These are phyloP conservation scores for Argyra leucocephala DNA, from an alignment of 2,888 invertebrate genomes.

Conservation along the genomic window DNA sequence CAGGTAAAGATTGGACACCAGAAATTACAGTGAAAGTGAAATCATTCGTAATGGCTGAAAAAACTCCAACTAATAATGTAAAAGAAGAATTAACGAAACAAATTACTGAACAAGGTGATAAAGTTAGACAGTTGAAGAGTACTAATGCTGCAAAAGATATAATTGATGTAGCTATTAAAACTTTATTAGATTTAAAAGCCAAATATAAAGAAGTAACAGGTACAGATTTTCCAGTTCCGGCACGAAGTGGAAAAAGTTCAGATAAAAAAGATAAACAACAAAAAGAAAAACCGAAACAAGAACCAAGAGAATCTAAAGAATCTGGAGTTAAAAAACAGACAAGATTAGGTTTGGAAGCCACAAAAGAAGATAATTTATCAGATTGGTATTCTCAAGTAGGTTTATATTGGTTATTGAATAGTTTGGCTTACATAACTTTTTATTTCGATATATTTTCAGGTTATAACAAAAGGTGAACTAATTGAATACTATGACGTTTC, in stretches of 20 bases:
- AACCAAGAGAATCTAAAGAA: slow-evolving; percentile 38
- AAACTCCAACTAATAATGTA: slow-evolving; percentile 27
- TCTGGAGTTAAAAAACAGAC: slow-evolving; percentile 76
- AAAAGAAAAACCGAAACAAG: slow-evolving; percentile 33
- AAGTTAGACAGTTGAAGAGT: slow-evolving; percentile 50
- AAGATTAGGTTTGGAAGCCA: slow-evolving; percentile 83
- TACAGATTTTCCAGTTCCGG: slow-evolving; percentile 44
- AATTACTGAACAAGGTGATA: slow-evolving; percentile 52
- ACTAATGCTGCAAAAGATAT: slow-evolving; percentile 45
- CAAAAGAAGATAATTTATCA: slow-evolving; percentile 82
- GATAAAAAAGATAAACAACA: slow-evolving; percentile 31
- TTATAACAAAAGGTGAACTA: slow-evolving; percentile 84
- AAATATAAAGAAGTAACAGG: slow-evolving; percentile 51
- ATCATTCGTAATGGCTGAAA: slow-evolving; percentile 21
- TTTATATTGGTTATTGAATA: slow-evolving; percentile 32
- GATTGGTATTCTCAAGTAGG: slow-evolving; percentile 93
- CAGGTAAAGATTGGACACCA: slow-evolving; percentile 44
- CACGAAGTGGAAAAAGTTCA: slow-evolving; percentile 33
- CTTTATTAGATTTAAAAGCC: slow-evolving; percentile 51
- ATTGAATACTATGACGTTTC: slow-evolving; percentile 99
- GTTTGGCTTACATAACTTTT: not conserved
- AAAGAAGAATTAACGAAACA: slow-evolving; percentile 39
- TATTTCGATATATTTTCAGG: slow-evolving; percentile 35
- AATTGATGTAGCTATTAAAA: slow-evolving; percentile 44
- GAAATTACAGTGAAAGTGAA: slow-evolving; percentile 28